These are phyloP conservation scores for Lacanobia oleracea DNA, from an alignment of 2,888 invertebrate genomes.

Conservation along the genomic window DNA sequence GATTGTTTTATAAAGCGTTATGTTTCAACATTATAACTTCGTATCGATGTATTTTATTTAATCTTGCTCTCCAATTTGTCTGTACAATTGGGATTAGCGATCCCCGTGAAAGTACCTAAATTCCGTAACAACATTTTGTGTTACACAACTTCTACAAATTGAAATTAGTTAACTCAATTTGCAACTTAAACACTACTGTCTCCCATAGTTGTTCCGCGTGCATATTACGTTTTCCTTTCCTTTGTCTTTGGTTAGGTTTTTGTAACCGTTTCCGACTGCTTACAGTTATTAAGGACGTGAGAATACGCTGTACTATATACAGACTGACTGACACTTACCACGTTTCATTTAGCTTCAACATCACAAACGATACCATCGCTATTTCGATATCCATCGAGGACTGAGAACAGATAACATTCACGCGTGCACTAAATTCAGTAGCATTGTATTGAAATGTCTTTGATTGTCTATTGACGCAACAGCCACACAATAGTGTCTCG, in stretches of 20 bases:
- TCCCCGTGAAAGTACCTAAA: slow-evolving; percentile 24
- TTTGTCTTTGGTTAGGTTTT: slow-evolving; percentile 87
- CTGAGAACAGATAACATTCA: slow-evolving; percentile 60
- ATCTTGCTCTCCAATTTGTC: not conserved
- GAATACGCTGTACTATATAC: slow-evolving; percentile 77
- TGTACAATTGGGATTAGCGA: slow-evolving; percentile 15
- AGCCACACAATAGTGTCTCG: slow-evolving; percentile 59
- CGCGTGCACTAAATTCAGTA: slow-evolving; percentile 48
- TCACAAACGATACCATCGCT: slow-evolving; percentile 71
- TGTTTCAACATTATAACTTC: not conserved
- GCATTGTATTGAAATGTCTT: slow-evolving; percentile 59
- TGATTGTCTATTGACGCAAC: slow-evolving; percentile 55
- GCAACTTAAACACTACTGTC: slow-evolving; percentile 70
- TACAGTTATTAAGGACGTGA: slow-evolving; percentile 88
- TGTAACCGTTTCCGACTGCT: slow-evolving; percentile 87
- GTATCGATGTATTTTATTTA: not conserved
- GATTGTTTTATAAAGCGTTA: slow-evolving; percentile 11
- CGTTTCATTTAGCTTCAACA: slow-evolving; percentile 79
- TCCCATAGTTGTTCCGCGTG: slow-evolving; percentile 80
- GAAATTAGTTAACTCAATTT: slow-evolving; percentile 72
- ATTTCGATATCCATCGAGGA: slow-evolving; percentile 74
- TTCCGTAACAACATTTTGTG: slow-evolving; percentile 43
- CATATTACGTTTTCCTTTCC: slow-evolving; percentile 84
- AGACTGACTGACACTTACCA: slow-evolving; percentile 73
- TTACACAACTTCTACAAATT: slow-evolving; percentile 57